These are phyloP conservation scores for Phania funesta DNA, from an alignment of 2,888 invertebrate species.

Conservation along the genomic window DNA sequence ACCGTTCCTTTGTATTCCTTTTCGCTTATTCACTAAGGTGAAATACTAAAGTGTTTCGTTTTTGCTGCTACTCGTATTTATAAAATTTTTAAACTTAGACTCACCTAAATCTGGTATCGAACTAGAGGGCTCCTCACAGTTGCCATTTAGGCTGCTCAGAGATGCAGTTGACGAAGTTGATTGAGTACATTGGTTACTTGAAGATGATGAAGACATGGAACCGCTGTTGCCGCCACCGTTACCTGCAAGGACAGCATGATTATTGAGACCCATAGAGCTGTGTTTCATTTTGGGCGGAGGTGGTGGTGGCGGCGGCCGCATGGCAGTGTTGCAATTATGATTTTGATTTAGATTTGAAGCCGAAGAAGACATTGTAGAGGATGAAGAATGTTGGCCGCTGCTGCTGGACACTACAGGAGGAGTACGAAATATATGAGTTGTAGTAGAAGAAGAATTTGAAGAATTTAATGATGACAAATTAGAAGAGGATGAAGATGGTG, in stretches of 20 bases:
- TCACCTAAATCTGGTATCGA: constrained; percentile 94
- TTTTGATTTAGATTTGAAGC: constrained; percentile 62
- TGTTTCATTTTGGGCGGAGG: constrained; percentile 80
- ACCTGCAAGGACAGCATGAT: constrained; percentile 62
- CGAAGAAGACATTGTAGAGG: constrained; percentile 35
- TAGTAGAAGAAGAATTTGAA: constrained; percentile 58
- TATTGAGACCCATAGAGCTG: constrained; percentile 68
- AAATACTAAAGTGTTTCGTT: too few relatives aligned
- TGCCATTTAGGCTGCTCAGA: constrained; percentile 71
- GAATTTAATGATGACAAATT: constrained; percentile 67
- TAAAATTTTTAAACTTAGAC: constrained; percentile 76
- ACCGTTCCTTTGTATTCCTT: too few relatives aligned
- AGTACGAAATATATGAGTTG: constrained; percentile 76
- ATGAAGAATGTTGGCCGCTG: constrained; percentile 69
- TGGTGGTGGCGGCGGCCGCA: constrained; percentile 80
- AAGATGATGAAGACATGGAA: constrained; percentile 14
- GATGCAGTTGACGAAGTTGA: constrained; percentile 30
- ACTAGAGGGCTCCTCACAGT: constrained; percentile 90
- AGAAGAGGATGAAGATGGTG: constrained; percentile 57
- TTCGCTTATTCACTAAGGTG: too few relatives aligned
- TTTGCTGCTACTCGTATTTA: too few relatives aligned
- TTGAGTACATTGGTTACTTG: constrained; percentile 8
- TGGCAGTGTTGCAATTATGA: constrained; percentile 74
- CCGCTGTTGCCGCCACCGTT: constrained; percentile 8
- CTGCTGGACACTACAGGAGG: constrained; percentile 80